Evolutionary conservation across 1,140 invertebrate genomes (phyloP), one percentile per base, ranked within the genome.

Genomic region (Zaprionus ornatus): DNA sequence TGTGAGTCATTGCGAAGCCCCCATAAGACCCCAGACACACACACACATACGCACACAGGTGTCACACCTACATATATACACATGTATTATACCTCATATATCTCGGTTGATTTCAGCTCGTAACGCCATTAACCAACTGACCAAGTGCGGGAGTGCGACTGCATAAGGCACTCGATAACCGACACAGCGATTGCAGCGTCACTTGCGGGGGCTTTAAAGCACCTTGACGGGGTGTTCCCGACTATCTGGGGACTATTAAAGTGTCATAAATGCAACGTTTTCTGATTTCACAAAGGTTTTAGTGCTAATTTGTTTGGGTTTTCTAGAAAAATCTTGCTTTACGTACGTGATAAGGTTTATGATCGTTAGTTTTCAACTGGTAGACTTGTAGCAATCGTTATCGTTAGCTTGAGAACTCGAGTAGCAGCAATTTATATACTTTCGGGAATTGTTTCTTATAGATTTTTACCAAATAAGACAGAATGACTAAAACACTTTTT

Each of bases 91-190:
- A 32, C 2, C 29, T 32, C 45, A 17, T 10, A 19, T 48, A 19
- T 21, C 45, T 48, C 17, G 19, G 1, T 48, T 19, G 45, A 48
- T 48, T 48, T 48, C 19, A 9, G n/a, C 45, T 50, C 19, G 45
- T 12, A 50, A 50, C 45, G 61, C 45, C 68, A 40, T 65, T 76
- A 76, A 72, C 74, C 68, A 76, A 72, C 74, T 76, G 74, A 76
- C 74, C 74, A 56, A 76, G 60, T 71, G 67, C 32, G 67, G 27
- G 61, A 55, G 65, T 63, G 29, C 61, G 25, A 72, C 37, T 29
- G 59, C 35, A 63, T 37, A 63, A 35, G 37, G 65, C 57, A 63
- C 57, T 56, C 19, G 19, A 59, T 12, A 29, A 10, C 29, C 32
- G 60, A n/a, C 65, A 15, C 57, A 61, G 25, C 37, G 5, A 40